phyloP scores from a whole-genome alignment of 2,113 vertebrate genomes.

The Lepidothrix coronata region DNA sequence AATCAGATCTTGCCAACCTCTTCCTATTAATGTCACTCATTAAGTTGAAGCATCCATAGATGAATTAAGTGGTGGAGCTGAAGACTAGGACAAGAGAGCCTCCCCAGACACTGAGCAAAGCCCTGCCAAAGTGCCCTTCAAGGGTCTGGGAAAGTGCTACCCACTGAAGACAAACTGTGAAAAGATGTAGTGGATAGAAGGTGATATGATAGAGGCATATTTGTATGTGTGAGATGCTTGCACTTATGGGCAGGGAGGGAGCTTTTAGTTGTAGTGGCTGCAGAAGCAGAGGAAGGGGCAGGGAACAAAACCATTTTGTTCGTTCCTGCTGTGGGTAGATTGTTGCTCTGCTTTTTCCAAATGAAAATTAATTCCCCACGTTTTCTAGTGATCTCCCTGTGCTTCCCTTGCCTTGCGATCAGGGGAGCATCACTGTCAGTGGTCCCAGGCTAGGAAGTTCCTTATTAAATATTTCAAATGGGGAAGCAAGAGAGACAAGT shows the following conservation, averaged over 20 bases:
- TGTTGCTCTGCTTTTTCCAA: background rate
- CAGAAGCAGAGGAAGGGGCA: background rate
- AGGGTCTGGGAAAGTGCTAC: background rate
- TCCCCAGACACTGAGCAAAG: background rate
- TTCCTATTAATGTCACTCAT: background rate
- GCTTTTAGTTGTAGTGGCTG: background rate
- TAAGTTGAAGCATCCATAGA: background rate
- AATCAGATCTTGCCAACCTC: background rate
- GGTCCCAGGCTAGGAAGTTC: background rate
- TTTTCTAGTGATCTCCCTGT: background rate
- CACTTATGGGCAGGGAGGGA: background rate
- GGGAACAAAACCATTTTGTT: background rate
- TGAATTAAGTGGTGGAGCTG: background rate
- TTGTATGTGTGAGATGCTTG: background rate
- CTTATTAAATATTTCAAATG: background rate
- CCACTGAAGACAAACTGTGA: background rate
- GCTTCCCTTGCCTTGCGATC: background rate
- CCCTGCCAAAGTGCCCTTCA: background rate
- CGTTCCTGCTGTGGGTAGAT: background rate
- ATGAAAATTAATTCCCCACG: background rate
- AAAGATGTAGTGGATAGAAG: background rate
- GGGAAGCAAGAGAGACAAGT: background rate
- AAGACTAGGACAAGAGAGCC: background rate
- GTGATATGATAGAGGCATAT: background rate
- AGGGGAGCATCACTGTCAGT: background rate